Evolutionary conservation across 2,113 vertebrate genomes (phyloP).

Genomic region (Melospiza melodia): DNA sequence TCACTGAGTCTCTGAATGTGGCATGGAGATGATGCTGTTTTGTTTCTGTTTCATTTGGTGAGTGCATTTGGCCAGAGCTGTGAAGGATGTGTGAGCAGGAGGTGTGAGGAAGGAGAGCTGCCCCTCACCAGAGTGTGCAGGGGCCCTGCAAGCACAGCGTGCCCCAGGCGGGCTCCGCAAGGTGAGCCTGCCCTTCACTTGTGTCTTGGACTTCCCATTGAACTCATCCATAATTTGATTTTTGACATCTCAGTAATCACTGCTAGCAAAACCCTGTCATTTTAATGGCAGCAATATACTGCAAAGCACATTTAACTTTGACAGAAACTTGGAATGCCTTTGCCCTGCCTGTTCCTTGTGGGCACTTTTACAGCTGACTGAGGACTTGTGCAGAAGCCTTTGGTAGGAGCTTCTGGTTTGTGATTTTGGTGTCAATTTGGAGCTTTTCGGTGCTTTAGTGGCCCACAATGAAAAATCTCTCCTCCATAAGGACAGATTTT

Average conservation of each 20-base stretch:
- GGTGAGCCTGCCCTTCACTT: neutral
- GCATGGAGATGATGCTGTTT: neutral
- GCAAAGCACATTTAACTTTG: slow-evolving; percentile 3
- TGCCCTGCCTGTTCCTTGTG: neutral
- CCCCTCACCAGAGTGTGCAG: neutral
- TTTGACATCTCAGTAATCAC: slow-evolving; percentile 42
- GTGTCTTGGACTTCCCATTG: neutral
- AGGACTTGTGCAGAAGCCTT: neutral
- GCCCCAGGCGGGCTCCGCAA: neutral
- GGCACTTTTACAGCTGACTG: neutral
- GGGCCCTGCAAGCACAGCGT: fast-evolving
- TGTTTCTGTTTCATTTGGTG: neutral
- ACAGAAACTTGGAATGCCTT: slow-evolving; percentile 2
- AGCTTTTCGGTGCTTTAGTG: neutral
- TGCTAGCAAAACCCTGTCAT: neutral
- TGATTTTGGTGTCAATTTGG: neutral
- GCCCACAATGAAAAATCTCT: neutral
- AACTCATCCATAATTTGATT: slow-evolving; percentile 6
- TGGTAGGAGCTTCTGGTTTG: neutral
- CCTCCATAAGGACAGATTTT: neutral
- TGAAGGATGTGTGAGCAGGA: neutral
- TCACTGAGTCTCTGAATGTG: neutral
- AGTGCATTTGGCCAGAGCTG: neutral
- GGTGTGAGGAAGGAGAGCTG: neutral
- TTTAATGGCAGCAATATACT: neutral